Conservation (phyloP, 2,797 vertebrate species). For the Champsocephalus gunnari region DNA sequence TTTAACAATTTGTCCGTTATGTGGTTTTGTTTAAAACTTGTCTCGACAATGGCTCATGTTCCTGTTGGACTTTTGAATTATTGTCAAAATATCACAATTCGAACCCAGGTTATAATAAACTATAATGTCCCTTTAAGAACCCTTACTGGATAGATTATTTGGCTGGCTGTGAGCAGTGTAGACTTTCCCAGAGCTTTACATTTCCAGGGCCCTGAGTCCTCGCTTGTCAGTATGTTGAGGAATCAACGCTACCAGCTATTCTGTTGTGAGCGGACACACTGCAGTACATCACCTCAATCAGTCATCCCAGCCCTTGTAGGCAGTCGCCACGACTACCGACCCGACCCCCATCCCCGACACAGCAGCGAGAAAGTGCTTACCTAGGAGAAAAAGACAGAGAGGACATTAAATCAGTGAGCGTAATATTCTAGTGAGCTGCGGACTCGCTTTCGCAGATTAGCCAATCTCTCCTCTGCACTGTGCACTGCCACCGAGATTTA, state of each 20-base stretch:
- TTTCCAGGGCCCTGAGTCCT: constrained; percentile 35
- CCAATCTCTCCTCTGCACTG: constrained; percentile 79
- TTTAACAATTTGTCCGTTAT: background rate
- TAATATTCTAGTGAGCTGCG: constrained; percentile 81
- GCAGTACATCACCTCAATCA: constrained; percentile 86
- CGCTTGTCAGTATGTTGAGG: constrained; percentile 62
- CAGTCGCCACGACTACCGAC: constrained; percentile 68
- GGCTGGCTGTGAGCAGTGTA: constrained; percentile 4
- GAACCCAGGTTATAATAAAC: background rate
- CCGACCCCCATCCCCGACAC: constrained; percentile 75
- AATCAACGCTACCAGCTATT: constrained; percentile 71
- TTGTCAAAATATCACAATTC: background rate
- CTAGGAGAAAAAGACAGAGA: constrained; percentile 85
- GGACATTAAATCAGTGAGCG: constrained; percentile 83
- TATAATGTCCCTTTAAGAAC: constrained; percentile 27
- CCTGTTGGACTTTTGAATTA: background rate
- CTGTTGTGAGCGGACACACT: constrained; percentile 75
- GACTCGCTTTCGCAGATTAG: constrained; percentile 83
- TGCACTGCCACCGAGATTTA: constrained; percentile 73
- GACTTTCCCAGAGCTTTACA: constrained; percentile 36
- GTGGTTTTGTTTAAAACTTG: constrained; percentile 17
- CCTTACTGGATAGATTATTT: constrained; percentile 6
- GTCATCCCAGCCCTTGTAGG: constrained; percentile 77
- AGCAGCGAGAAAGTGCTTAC: constrained; percentile 85
- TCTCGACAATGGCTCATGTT: constrained; percentile 4